phyloP scores from a whole-genome alignment of 2,797 vertebrate genomes.

The Enteromius treurensis region DNA sequence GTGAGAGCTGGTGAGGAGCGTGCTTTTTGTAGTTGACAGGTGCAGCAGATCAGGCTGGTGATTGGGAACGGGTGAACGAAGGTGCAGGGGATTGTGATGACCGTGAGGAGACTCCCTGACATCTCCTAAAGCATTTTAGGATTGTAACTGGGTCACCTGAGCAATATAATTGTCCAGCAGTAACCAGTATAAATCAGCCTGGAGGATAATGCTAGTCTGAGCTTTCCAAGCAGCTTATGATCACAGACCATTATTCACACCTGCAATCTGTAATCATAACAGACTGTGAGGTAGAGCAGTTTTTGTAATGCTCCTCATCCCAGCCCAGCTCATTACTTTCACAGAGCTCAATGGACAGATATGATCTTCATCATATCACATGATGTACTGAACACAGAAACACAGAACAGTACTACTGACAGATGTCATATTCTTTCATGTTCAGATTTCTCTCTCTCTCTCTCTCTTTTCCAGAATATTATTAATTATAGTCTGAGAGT shows the following conservation, averaged over 20 bases:
- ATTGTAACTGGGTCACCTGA: background rate
- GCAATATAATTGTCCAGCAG: background rate
- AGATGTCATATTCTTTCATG: background rate
- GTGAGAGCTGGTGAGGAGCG: no score
- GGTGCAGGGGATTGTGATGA: no score
- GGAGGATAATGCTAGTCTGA: background rate
- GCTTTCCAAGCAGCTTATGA: background rate
- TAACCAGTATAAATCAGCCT: background rate
- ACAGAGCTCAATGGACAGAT: background rate
- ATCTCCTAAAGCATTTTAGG: background rate
- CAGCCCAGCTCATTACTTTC: background rate
- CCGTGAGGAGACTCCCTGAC: no score
- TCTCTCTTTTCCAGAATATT: background rate
- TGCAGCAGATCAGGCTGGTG: no score
- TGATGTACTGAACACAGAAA: background rate
- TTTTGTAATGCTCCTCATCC: background rate
- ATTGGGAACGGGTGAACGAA: no score
- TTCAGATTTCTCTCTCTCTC: background rate
- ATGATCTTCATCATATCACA: constrained; percentile 7
- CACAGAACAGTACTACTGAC: background rate
- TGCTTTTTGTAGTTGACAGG: no score
- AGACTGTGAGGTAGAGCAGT: background rate
- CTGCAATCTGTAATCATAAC: background rate
- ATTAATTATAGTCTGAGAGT: background rate
- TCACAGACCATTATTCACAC: background rate